phyloP scores from a whole-genome alignment of 2,797 vertebrate genomes.

The Agapornis canus region DNA sequence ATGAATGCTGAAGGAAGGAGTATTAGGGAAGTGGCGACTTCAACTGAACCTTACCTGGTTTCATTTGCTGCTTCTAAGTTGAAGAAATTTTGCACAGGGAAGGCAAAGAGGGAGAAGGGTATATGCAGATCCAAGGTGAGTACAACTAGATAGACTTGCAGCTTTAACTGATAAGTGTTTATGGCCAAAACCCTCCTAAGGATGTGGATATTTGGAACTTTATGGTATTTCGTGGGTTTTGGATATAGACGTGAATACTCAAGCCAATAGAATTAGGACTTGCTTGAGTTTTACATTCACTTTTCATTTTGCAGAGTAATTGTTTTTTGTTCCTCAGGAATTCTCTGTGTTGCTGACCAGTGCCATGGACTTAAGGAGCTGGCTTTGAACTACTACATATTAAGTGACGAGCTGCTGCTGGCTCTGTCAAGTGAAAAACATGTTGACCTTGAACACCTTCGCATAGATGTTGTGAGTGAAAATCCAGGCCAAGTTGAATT shows the following conservation, averaged over 20 bases:
- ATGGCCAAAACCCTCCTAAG: background rate
- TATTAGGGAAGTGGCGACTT: background rate
- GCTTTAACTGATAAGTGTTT: background rate
- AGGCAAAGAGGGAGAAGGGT: background rate
- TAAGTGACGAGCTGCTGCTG: slow-evolving; percentile 78
- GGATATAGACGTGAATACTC: background rate
- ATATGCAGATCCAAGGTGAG: background rate
- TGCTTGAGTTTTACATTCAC: background rate
- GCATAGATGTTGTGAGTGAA: slow-evolving; percentile 81
- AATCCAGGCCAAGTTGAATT: slow-evolving; percentile 78
- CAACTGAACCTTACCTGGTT: background rate
- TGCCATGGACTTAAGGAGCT: slow-evolving; percentile 79
- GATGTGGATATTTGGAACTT: background rate
- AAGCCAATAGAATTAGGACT: background rate
- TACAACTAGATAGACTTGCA: background rate
- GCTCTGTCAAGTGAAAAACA: slow-evolving; percentile 82
- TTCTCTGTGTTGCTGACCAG: slow-evolving; percentile 80
- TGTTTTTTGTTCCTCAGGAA: slow-evolving; percentile 55
- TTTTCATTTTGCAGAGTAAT: background rate
- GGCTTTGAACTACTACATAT: slow-evolving; percentile 78
- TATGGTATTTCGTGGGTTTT: rapidly evolving
- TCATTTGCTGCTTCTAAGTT: background rate
- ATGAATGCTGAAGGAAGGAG: background rate
- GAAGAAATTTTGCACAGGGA: background rate
- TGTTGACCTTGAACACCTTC: slow-evolving; percentile 80